Conservation (phyloP, 2,113 vertebrate genomes). For the Scolopax mira region DNA sequence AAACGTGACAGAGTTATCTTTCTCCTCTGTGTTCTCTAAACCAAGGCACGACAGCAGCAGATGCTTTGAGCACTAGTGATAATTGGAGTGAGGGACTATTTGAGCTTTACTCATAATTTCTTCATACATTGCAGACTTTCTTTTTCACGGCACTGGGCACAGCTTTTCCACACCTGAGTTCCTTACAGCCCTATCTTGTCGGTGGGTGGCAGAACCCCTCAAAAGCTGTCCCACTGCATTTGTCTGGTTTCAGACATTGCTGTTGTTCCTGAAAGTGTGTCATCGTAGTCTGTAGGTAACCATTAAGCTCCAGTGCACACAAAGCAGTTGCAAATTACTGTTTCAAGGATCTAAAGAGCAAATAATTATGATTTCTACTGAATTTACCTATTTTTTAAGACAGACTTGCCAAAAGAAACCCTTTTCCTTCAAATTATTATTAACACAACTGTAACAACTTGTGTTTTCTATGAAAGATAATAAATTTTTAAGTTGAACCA, state of each 20-base stretch:
- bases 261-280: background rate
- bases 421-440: background rate
- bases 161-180: background rate
- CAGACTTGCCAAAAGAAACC: background rate
- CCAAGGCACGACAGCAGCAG: background rate
- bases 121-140: background rate
- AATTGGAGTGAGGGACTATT: background rate
- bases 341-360: background rate
- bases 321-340: background rate
- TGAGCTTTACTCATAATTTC: background rate
- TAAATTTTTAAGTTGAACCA: background rate
- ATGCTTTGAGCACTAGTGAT: background rate
- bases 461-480: background rate
- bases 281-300: background rate
- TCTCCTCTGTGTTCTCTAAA: background rate
- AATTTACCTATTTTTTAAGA: background rate
- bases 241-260: background rate
- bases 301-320: background rate
- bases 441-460: background rate
- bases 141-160: background rate
- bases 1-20: background rate
- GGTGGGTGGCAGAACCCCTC: background rate
- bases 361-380: background rate
- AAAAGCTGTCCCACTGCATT: background rate
- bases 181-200: background rate